Conservation (phyloP, 2,113 vertebrate species). For the Pungitius pungitius region DNA sequence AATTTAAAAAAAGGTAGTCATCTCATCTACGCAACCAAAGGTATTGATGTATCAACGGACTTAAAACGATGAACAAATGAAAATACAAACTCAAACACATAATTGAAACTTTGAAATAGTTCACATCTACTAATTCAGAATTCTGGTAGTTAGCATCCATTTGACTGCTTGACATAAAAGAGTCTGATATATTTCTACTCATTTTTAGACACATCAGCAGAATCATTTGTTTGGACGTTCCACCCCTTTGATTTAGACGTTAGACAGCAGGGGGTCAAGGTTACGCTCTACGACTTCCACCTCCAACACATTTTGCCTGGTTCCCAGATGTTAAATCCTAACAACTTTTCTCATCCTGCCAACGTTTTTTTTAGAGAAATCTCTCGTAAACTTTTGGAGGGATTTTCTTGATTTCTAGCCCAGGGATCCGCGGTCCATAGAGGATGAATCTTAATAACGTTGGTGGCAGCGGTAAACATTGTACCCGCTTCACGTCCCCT, state of each 20-base stretch:
- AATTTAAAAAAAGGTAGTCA: slow-evolving; percentile 29
- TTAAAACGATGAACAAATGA: slow-evolving; percentile 27
- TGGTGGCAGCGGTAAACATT: not conserved
- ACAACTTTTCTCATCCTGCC: not conserved
- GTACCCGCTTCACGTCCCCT: not conserved
- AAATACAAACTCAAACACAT: slow-evolving; percentile 7
- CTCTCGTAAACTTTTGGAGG: not conserved
- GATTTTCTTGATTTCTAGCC: not conserved
- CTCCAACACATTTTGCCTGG: not conserved
- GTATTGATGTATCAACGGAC: slow-evolving; percentile 31
- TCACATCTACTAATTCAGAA: not conserved
- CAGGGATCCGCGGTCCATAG: not conserved
- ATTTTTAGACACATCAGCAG: not conserved
- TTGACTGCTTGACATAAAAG: not conserved
- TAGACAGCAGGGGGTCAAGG: not conserved
- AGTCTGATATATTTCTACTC: not conserved
- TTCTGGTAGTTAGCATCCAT: not conserved
- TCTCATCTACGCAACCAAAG: slow-evolving; percentile 5
- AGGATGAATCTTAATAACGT: not conserved
- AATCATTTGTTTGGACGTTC: not conserved
- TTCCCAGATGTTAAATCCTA: not conserved
- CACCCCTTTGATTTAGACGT: not conserved
- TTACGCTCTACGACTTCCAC: not conserved
- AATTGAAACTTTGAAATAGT: slow-evolving; percentile 2
- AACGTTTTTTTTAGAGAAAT: not conserved